Base-by-base conservation (phyloP, 1,140 invertebrate genomes). In the Hyles euphorbiae region DNA sequence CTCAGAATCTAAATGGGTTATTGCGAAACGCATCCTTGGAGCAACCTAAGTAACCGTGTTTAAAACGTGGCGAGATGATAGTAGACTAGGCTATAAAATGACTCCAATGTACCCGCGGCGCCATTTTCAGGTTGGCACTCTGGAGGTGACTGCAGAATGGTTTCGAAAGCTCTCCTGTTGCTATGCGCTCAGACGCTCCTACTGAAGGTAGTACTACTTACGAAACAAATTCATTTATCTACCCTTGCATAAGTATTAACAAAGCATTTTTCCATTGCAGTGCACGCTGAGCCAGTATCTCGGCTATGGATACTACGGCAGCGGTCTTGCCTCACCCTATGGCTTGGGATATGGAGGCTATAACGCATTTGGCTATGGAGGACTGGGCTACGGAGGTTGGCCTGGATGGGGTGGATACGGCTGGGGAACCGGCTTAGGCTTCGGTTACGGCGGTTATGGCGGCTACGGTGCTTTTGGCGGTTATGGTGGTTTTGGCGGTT, bases 351-450 rank as follows among this genome's bases (percentile, higher is more conserved):
- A 8, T 47, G 10, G 46, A 22, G 10, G 46, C 10, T 48, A 34
- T 22, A 22, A 22, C n/a, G 44, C 44, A 12, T 1, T 47, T 4
- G 58, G 51, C 47, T 46, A 53, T 34, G 60, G 45, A n/a, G 53
- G 60, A n/a, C 44, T 52, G 3, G 54, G 54, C 1, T 60, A 50
- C 40, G 58, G 34, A n/a, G 53, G 22, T 33, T 10, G 40, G 9
- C 43, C 11, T 3, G 22, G 51, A 36, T 53, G 49, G 46, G 44
- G n/a, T 10, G 56, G 56, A 22, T 22, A 22, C 9, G 56, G 57
- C 47, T 58, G 53, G 45, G 64, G 55, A 34, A 11, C 43, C 9
- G 65, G 53, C 33, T n/a, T 33, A 6, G 49, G 49, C 40, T n/a
- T 34, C 34, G 40, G 51, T 0, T 34, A 10, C 51, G 8, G 34